phyloP scores from a whole-genome alignment of 2,113 vertebrate species.

The Pygoscelis antarcticus region DNA sequence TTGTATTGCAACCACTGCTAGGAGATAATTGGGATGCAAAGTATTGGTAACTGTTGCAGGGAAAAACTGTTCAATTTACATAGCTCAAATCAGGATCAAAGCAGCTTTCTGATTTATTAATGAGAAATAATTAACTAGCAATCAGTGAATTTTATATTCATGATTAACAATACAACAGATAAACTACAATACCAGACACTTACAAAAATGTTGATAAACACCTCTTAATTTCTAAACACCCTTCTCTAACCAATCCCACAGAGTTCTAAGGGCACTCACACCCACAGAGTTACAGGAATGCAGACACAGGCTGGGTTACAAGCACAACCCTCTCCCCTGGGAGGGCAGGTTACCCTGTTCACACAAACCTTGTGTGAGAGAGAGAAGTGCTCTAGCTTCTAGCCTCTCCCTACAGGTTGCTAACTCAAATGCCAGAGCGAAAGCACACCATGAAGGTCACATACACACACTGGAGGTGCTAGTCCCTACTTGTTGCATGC shows the following conservation, averaged over 20 bases:
- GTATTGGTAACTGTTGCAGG: neutral
- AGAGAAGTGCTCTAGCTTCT: neutral
- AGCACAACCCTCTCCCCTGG: neutral
- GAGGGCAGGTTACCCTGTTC: neutral
- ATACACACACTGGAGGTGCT: fast-evolving
- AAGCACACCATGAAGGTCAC: neutral
- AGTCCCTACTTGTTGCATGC: neutral
- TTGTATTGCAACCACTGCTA: neutral
- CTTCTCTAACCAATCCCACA: neutral
- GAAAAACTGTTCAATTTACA: neutral
- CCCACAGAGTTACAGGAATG: fast-evolving
- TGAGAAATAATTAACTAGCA: neutral
- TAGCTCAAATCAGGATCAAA: neutral
- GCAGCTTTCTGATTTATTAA: neutral
- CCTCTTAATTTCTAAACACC: neutral
- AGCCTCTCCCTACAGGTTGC: neutral
- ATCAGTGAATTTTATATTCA: neutral
- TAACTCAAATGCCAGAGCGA: fast-evolving
- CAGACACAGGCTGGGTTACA: neutral
- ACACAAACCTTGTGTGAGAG: neutral
- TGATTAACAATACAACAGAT: neutral
- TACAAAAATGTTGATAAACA: neutral
- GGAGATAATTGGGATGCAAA: neutral
- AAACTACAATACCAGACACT: neutral
- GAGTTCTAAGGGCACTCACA: neutral